A percentile compares a stretch with the other conserved stretches of the same genome.
These are phyloP conservation scores for Erethizon dorsatum DNA, from an alignment of 2,797 vertebrate genomes.

Conservation along the genomic window DNA sequence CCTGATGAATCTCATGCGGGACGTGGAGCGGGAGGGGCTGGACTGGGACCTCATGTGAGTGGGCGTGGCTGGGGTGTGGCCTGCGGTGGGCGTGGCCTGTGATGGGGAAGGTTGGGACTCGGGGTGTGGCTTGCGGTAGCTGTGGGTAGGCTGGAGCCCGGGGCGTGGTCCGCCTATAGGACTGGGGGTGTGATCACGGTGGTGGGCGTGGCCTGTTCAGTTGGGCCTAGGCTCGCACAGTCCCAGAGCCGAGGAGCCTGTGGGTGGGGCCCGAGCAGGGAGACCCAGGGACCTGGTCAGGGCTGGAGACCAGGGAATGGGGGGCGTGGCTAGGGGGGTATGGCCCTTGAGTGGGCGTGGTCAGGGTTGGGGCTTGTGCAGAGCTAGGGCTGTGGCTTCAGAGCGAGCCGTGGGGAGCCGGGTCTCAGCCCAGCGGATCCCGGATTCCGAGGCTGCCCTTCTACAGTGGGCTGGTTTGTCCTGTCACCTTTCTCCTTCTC, in stretches of 20 bases:
- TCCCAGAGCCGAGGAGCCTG: too few species aligned
- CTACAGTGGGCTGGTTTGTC: background rate
- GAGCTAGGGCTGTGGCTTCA: background rate
- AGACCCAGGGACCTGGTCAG: background rate
- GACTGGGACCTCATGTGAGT: constrained; percentile 97
- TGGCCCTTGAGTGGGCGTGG: background rate
- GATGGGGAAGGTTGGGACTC: too few species aligned
- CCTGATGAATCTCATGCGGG: constrained; percentile 93
- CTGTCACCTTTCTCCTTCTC: background rate
- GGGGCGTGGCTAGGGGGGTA: background rate
- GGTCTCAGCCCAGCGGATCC: too few species aligned
- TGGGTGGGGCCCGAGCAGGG: too few species aligned
- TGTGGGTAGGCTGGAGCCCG: background rate
- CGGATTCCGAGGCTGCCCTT: background rate
- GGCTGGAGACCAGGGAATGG: too few species aligned
- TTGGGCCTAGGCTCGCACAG: background rate
- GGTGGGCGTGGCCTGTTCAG: too few species aligned
- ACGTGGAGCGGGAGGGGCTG: constrained; percentile 91
- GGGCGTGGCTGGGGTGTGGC: too few species aligned
- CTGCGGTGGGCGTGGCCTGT: background rate
- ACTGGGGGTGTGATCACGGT: background rate
- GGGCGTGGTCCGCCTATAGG: background rate
- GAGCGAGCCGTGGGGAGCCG: too few species aligned
- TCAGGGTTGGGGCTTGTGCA: background rate
- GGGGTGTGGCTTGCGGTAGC: background rate